Percentiles rank a stretch among this genome's conserved stretches.
Evolutionary conservation across 2,888 invertebrate genomes (phyloP).

Genomic region (Hypomecis atomaria): DNA sequence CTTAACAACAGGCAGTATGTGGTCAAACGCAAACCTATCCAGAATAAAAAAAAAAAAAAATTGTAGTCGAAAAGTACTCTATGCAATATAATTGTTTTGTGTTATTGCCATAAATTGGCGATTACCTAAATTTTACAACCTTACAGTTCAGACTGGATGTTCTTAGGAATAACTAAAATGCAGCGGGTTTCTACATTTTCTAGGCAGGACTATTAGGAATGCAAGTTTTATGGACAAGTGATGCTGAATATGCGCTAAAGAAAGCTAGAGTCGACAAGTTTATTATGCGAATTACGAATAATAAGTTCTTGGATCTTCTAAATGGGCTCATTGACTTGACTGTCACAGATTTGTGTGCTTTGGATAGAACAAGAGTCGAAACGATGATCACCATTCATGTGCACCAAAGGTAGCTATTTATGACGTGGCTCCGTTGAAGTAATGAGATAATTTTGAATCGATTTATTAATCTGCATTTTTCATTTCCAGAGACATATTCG

Average conservation of each 20-base stretch:
- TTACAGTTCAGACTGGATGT: too few species aligned
- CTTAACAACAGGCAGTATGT: too few species aligned
- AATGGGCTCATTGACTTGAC: constrained; percentile 94
- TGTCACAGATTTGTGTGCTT: constrained; percentile 89
- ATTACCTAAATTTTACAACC: too few species aligned
- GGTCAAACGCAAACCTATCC: too few species aligned
- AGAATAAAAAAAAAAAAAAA: too few species aligned
- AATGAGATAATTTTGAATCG: too few species aligned
- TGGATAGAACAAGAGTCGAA: constrained; percentile 91
- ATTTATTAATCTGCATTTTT: too few species aligned
- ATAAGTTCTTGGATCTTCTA: constrained; percentile 90
- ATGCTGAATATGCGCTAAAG: constrained; percentile 91
- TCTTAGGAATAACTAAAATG: too few species aligned
- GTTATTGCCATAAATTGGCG: too few species aligned
- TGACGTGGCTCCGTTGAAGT: too few species aligned
- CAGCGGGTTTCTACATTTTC: constrained; percentile 28
- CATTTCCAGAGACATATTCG: constrained; percentile 91
- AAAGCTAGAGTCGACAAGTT: constrained; percentile 88
- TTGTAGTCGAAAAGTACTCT: too few species aligned
- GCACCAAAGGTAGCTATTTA: constrained; percentile 88
- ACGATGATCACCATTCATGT: constrained; percentile 97
- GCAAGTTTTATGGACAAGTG: constrained; percentile 94
- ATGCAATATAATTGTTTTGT: too few species aligned
- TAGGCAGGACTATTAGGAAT: constrained; percentile 93
- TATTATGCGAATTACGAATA: constrained; percentile 92